Percentiles rank a stretch among this genome's conserved stretches.
Evolutionary conservation across 2,888 invertebrate genomes (phyloP).

Genomic region (Tetanocera ferruginea): DNA sequence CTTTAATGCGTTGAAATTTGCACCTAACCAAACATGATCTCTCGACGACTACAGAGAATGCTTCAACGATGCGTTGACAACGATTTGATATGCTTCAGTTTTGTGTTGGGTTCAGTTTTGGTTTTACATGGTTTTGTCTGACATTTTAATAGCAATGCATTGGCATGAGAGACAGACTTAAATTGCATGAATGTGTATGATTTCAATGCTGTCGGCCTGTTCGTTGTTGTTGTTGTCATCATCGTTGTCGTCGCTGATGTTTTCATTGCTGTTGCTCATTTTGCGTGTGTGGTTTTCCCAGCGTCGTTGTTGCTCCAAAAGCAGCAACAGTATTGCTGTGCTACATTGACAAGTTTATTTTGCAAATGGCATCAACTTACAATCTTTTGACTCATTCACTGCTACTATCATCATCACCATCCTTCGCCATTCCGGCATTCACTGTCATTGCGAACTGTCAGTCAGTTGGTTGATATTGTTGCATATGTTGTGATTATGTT

Average conservation of each 20-base stretch:
- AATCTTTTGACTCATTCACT: background rate
- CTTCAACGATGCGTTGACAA: background rate
- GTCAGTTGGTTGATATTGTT: background rate
- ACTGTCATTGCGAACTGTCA: background rate
- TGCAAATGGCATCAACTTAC: conserved; percentile 10
- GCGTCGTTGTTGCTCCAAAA: background rate
- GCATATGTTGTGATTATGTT: conserved; percentile 24
- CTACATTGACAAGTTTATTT: background rate
- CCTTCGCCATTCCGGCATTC: too few species aligned
- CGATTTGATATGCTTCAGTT: background rate
- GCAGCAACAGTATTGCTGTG: background rate
- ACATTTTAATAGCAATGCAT: conserved; percentile 52
- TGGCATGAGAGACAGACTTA: conserved; percentile 48
- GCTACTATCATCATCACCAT: background rate
- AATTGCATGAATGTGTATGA: conserved; percentile 45
- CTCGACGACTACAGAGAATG: too few species aligned
- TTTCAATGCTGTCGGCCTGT: background rate
- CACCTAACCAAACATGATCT: too few species aligned
- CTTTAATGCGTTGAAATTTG: too few species aligned
- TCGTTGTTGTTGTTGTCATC: conserved; percentile 1
- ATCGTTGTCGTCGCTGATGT: conserved; percentile 17
- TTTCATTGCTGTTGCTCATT: conserved; percentile 37
- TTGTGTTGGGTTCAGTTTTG: conserved; percentile 1
- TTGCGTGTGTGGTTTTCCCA: conserved; percentile 1
- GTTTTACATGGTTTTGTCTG: conserved; percentile 37